Conservation (phyloP, 1,140 invertebrate species). For the Anoplophora glabripennis region DNA sequence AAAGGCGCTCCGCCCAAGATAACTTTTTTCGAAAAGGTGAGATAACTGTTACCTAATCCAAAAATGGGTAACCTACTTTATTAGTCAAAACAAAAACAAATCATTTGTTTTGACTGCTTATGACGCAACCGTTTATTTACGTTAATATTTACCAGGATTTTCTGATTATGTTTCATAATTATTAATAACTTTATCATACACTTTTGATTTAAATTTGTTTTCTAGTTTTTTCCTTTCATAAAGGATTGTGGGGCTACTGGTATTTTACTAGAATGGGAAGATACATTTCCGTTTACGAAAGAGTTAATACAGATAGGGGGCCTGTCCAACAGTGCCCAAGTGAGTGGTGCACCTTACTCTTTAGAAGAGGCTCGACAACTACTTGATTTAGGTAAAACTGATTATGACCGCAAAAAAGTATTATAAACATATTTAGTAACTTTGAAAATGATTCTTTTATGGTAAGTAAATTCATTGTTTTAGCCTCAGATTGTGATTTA, state of each 20-base stretch:
- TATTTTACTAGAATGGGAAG: slow-evolving; percentile 87
- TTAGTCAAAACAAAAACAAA: background rate
- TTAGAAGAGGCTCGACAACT: slow-evolving; percentile 50
- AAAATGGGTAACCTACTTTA: background rate
- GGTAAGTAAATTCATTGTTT: too few species aligned
- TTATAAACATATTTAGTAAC: too few species aligned
- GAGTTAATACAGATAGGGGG: slow-evolving; percentile 64
- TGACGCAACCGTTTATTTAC: slow-evolving; percentile 6
- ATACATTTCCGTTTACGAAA: slow-evolving; percentile 83
- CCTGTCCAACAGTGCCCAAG: slow-evolving; percentile 43
- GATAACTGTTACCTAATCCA: background rate
- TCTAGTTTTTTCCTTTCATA: slow-evolving; percentile 58
- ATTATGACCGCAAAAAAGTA: too few species aligned
- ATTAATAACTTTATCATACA: background rate
- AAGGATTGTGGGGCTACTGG: slow-evolving; percentile 76
- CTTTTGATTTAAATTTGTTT: slow-evolving; percentile 23
- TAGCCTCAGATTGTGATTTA: slow-evolving; percentile 46
- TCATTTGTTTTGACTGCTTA: slow-evolving; percentile 1
- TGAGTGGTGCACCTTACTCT: slow-evolving; percentile 51
- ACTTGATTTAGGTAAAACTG: too few species aligned
- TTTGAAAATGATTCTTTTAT: too few species aligned
- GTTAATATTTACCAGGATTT: slow-evolving; percentile 1
- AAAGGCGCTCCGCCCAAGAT: slow-evolving; percentile 72
- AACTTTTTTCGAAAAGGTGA: slow-evolving; percentile 64
- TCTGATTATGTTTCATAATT: background rate